Conservation (phyloP, 2,888 invertebrate genomes). For the Phragmatobia fuliginosa region DNA sequence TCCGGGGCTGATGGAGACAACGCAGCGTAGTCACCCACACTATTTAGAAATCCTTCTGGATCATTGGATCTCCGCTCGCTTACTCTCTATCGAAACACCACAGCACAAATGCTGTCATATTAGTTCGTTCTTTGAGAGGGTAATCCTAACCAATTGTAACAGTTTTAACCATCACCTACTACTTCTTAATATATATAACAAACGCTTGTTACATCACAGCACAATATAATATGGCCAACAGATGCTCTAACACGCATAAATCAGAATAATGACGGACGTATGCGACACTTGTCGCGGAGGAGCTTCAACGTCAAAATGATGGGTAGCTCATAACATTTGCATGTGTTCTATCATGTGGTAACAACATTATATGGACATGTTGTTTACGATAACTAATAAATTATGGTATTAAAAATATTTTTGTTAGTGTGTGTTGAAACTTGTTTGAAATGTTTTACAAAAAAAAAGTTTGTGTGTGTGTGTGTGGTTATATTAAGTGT, state of each 20-base stretch:
- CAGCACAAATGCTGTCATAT: too few species aligned
- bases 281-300: slow-evolving; percentile 49
- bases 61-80: too few species aligned
- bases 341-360: slow-evolving; percentile 48
- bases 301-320: slow-evolving; percentile 45
- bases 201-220: slow-evolving; percentile 12
- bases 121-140: too few species aligned
- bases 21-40: too few species aligned
- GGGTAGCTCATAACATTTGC: slow-evolving; percentile 51
- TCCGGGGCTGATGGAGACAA: too few species aligned
- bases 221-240: slow-evolving; percentile 58
- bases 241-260: slow-evolving; percentile 58
- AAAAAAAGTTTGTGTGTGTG: background rate
- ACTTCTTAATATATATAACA: slow-evolving; percentile 10
- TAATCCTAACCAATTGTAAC: too few species aligned
- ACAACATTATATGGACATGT: slow-evolving; percentile 15
- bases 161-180: background rate
- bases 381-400: slow-evolving; percentile 10
- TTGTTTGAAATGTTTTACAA: background rate
- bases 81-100: too few species aligned
- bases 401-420: background rate
- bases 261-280: slow-evolving; percentile 58
- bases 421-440: background rate
- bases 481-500: background rate
- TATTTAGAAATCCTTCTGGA: too few species aligned